Base-by-base conservation (phyloP, 2,113 vertebrate genomes). In the Daboia siamensis region DNA sequence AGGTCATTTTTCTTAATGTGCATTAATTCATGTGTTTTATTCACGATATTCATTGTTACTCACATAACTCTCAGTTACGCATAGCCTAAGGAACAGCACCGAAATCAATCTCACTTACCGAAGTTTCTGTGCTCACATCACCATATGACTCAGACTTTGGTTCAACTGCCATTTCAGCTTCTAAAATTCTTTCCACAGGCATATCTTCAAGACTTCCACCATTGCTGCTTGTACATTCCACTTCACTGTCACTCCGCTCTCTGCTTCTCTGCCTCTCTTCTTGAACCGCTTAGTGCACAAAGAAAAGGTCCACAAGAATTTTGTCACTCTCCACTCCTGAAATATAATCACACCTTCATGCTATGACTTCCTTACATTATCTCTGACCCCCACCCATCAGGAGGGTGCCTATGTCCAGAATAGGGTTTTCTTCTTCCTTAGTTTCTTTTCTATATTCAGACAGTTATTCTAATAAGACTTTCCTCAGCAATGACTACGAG, bases 171-270 rank as follows among this genome's bases (percentile, higher is more conserved):
- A 99, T 96, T 94, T 99, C 99, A 0, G 99, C 99, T 56, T 99
- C 99, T 95, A 99, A 98, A 97, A 99, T 99, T 97, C 98, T 99
- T 95, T 99, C 98, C 97, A 99, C 99, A 0, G 99, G 98, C 99
- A 99, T 99, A 56, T 99, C 99, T 92, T 99, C 99, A 0, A 97
- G 98, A 95, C 98, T 98, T 0, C 94, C 98, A 0, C 98, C 98
- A 95, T 98, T 98, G 0, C 93, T 95, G 91, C 97, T 97, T 0
- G 97, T 98, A 3, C 98, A 97, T 90, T 99, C 99, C 0, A 98
- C 98, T 92, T 99, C 99, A 0, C 95, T 98, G 94, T 99, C 99
- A 0, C 98, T 98, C 69, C 98, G 97, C 95, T 99, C 99, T 93
- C 98, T 98, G 95, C 98, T 98, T 90, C 99, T 98, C 97, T 99